Evolutionary conservation across 2,888 invertebrate genomes (phyloP).

Genomic region (Tetheella fluctuosa): DNA sequence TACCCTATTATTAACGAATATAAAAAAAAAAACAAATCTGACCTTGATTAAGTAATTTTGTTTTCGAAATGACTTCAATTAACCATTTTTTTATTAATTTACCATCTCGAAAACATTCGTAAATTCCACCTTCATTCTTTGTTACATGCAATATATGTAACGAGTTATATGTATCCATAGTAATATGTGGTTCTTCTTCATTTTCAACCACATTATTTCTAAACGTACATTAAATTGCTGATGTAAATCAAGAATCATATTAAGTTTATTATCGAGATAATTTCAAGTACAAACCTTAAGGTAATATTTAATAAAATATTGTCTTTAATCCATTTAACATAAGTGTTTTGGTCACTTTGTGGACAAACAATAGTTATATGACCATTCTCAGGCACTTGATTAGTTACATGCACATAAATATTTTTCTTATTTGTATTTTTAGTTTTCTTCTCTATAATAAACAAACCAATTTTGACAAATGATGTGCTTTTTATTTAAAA

Average conservation of each 20-base stretch:
- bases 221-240: too few species aligned
- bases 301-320: constrained; percentile 66
- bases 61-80: constrained; percentile 78
- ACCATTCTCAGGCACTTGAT: constrained; percentile 77
- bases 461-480: too few species aligned
- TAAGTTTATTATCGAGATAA: too few species aligned
- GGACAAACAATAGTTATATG: constrained; percentile 83
- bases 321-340: constrained; percentile 83
- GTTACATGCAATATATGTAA: constrained; percentile 85
- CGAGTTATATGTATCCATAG: constrained; percentile 83
- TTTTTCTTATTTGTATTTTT: constrained; percentile 11
- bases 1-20: too few species aligned
- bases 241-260: neutral
- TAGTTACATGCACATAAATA: constrained; percentile 40
- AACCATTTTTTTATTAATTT: constrained; percentile 79
- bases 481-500: too few species aligned
- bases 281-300: constrained; percentile 32
- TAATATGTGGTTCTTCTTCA: constrained; percentile 70
- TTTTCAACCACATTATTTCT: constrained; percentile 45
- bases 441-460: neutral
- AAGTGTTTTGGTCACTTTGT: constrained; percentile 75
- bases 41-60: constrained; percentile 80
- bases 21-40: too few species aligned
- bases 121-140: constrained; percentile 86
- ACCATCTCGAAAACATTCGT: constrained; percentile 87